These are phyloP conservation scores for Petrocephalus zakoni DNA, from an alignment of 2,113 vertebrate genomes.

Conservation along the genomic window DNA sequence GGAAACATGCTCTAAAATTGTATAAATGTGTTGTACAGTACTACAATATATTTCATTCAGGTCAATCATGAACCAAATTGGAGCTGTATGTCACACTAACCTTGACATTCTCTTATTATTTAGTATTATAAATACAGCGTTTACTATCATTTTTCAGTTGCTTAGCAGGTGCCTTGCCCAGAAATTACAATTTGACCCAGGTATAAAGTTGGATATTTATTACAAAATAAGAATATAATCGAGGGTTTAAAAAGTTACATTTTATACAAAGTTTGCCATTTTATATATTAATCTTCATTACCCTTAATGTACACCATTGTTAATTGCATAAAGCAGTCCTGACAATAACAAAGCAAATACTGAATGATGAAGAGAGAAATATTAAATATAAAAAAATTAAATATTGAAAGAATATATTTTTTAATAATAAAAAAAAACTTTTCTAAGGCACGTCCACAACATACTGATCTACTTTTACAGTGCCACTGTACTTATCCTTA, in stretches of 20 bases:
- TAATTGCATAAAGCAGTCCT: too few species aligned
- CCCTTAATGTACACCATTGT: too few species aligned
- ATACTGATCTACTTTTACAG: not conserved
- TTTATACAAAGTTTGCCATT: not conserved
- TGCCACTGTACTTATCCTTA: not conserved
- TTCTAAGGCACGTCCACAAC: not conserved
- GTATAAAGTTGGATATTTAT: not conserved
- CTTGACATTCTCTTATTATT: not conserved
- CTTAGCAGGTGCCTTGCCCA: not conserved
- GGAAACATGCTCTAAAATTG: not conserved
- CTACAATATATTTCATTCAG: too few species aligned
- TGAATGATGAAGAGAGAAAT: too few species aligned
- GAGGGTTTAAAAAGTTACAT: not conserved
- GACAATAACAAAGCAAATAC: too few species aligned
- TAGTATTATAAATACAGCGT: not conserved
- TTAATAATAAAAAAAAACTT: not conserved
- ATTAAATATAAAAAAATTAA: too few species aligned
- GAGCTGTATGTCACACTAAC: not conserved
- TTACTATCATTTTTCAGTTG: slow-evolving; percentile 4
- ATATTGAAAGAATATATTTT: too few species aligned
- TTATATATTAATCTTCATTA: too few species aligned
- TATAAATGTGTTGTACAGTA: not conserved
- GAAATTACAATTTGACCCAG: not conserved
- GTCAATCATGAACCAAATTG: not conserved
- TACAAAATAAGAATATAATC: not conserved